phyloP scores from a whole-genome alignment of 2,888 invertebrate species.

The Erebia palarica region DNA sequence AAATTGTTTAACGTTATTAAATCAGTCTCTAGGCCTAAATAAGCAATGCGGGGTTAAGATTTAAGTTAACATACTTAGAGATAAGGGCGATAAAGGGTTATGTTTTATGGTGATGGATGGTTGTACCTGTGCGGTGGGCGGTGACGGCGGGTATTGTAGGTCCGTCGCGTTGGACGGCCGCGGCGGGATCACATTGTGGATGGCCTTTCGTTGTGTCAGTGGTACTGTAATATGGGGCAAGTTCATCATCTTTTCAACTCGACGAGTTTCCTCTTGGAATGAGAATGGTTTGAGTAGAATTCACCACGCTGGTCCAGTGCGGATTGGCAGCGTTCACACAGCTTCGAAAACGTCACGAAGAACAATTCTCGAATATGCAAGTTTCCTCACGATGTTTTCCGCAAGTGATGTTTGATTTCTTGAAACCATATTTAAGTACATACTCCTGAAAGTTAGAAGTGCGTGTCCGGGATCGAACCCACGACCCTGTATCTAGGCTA shows the following conservation, averaged over 20 bases:
- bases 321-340: no score
- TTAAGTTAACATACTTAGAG: constrained; percentile 13
- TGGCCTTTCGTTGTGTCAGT: constrained; percentile 77
- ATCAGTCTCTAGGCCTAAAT: constrained; percentile 18
- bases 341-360: no score
- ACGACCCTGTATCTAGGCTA: no score
- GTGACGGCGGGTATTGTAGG: constrained; percentile 55
- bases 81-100: constrained; percentile 54
- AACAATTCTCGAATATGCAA: no score
- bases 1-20: background rate
- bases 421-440: no score
- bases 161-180: constrained; percentile 67
- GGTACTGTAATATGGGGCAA: constrained; percentile 69
- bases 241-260: background rate
- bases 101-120: constrained; percentile 55
- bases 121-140: constrained; percentile 60
- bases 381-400: no score
- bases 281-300: no score
- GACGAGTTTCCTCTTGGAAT: no score
- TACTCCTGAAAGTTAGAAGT: no score
- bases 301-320: no score
- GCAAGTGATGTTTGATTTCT: no score
- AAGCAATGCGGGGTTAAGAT: constrained; percentile 5
- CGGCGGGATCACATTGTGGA: constrained; percentile 83
- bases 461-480: no score